phyloP scores from a whole-genome alignment of 2,888 invertebrate genomes.

The Cosmia trapezina region DNA sequence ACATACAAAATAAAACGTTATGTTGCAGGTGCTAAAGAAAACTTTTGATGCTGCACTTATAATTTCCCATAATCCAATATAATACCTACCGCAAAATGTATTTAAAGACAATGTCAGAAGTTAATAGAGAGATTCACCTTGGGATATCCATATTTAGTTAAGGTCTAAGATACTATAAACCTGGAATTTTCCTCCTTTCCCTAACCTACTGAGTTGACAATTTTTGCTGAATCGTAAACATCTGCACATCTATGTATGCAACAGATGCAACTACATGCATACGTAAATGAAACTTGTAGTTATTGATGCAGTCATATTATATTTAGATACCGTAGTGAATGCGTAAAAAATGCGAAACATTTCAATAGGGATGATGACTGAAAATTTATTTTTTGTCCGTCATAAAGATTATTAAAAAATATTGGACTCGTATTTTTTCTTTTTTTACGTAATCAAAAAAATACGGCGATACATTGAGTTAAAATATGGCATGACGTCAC shows the following conservation, averaged over 20 bases:
- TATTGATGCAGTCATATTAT: neutral
- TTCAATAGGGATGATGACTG: too few relatives aligned
- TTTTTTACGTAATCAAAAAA: too few relatives aligned
- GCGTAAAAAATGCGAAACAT: neutral
- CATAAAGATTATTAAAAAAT: too few relatives aligned
- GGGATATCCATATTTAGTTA: neutral
- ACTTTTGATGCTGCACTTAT: too few relatives aligned
- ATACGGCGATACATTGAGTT: too few relatives aligned
- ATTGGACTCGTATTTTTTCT: too few relatives aligned
- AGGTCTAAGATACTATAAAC: neutral
- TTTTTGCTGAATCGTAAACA: constrained; percentile 18
- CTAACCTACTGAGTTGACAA: constrained; percentile 11
- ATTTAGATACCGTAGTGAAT: too few relatives aligned
- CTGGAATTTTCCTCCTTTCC: constrained; percentile 47
- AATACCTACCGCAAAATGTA: neutral
- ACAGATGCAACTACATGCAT: neutral
- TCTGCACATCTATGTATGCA: neutral
- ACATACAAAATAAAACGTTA: too few relatives aligned
- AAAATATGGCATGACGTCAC: too few relatives aligned
- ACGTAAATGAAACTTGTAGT: neutral
- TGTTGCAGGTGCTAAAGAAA: too few relatives aligned
- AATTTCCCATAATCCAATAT: neutral
- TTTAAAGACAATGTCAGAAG: neutral
- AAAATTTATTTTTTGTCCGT: too few relatives aligned
- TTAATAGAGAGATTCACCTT: constrained; percentile 5